Percentiles rank a stretch among this genome's conserved stretches.
Evolutionary conservation across 2,888 invertebrate species (phyloP).

Genomic region (Agrotis exclamationis): DNA sequence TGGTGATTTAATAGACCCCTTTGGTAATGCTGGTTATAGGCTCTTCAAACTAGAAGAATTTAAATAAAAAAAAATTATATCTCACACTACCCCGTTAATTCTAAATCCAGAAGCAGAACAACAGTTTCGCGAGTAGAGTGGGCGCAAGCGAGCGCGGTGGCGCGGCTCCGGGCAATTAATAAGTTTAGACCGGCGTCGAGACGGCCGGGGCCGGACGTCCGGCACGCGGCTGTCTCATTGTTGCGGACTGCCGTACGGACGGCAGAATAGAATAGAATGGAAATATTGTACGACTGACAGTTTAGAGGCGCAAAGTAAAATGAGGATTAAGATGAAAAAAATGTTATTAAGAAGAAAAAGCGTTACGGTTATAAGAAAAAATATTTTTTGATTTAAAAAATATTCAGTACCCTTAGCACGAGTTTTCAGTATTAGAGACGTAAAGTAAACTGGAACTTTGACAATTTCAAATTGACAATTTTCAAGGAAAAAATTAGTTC

Average conservation of each 20-base stretch:
- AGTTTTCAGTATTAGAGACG: too few relatives aligned
- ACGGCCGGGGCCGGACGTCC: conserved; percentile 81
- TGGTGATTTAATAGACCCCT: too few relatives aligned
- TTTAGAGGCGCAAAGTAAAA: conserved; percentile 25
- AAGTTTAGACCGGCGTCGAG: conserved; percentile 81
- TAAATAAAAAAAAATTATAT: not conserved
- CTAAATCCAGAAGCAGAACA: conserved; percentile 58
- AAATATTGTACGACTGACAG: conserved; percentile 43
- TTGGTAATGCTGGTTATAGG: too few relatives aligned
- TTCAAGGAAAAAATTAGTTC: too few relatives aligned
- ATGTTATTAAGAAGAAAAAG: not conserved
- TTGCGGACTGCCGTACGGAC: conserved; percentile 67
- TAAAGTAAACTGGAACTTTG: too few relatives aligned
- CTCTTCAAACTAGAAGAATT: too few relatives aligned
- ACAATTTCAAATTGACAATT: too few relatives aligned
- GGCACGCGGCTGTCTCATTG: conserved; percentile 78
- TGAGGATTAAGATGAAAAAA: not conserved
- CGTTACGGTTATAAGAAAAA: not conserved
- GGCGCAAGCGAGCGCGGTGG: conserved; percentile 73
- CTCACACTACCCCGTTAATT: conserved; percentile 41
- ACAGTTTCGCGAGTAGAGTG: conserved; percentile 67
- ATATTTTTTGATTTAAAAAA: not conserved
- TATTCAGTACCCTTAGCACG: too few relatives aligned
- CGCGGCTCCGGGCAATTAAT: conserved; percentile 85
- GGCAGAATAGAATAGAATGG: conserved; percentile 63